phyloP scores from a whole-genome alignment of 2,797 vertebrate genomes.

The Orestias chungarensis region DNA sequence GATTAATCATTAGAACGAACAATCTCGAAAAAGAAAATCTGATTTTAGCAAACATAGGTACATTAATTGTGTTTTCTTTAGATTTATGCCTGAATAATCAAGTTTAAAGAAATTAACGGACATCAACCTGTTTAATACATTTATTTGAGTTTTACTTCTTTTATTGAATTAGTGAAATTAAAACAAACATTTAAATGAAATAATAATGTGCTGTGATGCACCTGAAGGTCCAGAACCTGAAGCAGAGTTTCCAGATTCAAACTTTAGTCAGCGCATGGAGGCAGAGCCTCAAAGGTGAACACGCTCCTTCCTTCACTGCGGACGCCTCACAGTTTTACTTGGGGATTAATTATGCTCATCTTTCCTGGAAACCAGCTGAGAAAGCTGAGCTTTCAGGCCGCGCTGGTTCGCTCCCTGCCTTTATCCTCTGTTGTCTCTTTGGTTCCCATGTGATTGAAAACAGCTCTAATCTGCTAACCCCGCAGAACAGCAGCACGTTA shows the following conservation, averaged over 20 bases:
- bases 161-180: background rate
- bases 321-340: background rate
- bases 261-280: background rate
- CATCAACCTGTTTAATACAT: background rate
- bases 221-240: background rate
- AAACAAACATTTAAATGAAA: background rate
- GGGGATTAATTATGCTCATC: constrained; percentile 6
- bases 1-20: too few species aligned
- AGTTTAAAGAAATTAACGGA: too few species aligned
- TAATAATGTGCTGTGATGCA: background rate
- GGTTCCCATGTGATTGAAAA: constrained; percentile 47
- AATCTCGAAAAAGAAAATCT: too few species aligned
- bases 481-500: constrained; percentile 6
- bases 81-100: too few species aligned
- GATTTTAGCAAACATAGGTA: too few species aligned
- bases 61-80: too few species aligned
- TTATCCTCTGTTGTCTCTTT: constrained; percentile 42
- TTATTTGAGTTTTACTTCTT: background rate
- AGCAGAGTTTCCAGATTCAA: background rate
- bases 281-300: background rate
- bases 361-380: constrained; percentile 16
- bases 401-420: constrained; percentile 3
- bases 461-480: constrained; percentile 41
- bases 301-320: background rate
- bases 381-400: constrained; percentile 9